Evolutionary conservation across 2,113 vertebrate genomes (phyloP).

Genomic region (Boleophthalmus pectinirostris): DNA sequence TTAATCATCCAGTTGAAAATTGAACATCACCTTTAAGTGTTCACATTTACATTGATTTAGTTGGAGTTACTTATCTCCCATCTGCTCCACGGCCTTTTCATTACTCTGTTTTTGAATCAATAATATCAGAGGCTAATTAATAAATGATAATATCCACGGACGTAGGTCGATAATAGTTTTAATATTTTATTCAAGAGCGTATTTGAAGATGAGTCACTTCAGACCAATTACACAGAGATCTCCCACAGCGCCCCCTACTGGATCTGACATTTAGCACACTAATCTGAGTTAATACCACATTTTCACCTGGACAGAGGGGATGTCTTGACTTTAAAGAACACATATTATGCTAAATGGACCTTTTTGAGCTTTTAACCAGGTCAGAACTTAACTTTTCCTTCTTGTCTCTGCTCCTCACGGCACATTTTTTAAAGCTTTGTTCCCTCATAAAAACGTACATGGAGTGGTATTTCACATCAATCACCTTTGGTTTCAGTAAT

Average conservation of each 20-base stretch:
- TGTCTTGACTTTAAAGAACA: background rate
- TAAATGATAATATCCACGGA: background rate
- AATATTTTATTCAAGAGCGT: slow-evolving; percentile 4
- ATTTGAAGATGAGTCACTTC: slow-evolving; percentile 4
- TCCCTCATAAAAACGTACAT: too few species aligned
- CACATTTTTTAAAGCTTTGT: too few species aligned
- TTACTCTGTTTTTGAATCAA: background rate
- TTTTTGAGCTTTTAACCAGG: too few species aligned
- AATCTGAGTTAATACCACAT: background rate
- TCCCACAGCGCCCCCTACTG: background rate
- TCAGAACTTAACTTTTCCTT: too few species aligned
- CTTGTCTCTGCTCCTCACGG: too few species aligned
- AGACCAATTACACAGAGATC: slow-evolving; percentile 4
- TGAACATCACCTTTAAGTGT: too few species aligned
- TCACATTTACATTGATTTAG: too few species aligned
- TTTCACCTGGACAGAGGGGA: background rate
- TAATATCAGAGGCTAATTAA: slow-evolving; percentile 3
- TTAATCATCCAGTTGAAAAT: too few species aligned
- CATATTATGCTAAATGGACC: too few species aligned
- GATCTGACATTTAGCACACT: background rate
- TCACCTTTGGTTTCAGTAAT: too few species aligned
- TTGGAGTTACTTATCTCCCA: background rate
- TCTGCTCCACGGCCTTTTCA: background rate
- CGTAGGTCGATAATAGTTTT: slow-evolving; percentile 1
- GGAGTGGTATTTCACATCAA: too few species aligned